Conservation (phyloP, 2,113 vertebrate species). For the Pseudopodoces humilis region DNA sequence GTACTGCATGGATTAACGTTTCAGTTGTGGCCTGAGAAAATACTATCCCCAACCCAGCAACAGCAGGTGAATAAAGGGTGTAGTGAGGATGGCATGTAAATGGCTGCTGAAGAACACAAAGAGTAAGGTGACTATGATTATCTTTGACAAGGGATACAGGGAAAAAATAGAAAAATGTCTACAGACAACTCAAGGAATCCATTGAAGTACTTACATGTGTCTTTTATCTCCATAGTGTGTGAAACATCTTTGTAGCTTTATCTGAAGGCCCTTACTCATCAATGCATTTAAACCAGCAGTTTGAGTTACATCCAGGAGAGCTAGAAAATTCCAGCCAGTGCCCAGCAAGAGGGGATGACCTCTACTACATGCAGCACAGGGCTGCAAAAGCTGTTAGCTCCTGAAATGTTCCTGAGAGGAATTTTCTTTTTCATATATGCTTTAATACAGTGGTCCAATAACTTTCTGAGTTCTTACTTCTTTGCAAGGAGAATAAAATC, state of each 20-base stretch:
- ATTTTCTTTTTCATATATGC: background rate
- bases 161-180: background rate
- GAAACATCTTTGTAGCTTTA: background rate
- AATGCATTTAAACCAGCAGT: background rate
- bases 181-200: background rate
- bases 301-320: background rate
- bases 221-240: background rate
- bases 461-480: background rate
- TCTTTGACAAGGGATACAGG: background rate
- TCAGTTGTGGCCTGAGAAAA: conserved; percentile 24
- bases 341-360: background rate
- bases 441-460: background rate
- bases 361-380: background rate
- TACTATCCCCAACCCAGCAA: conserved; percentile 1
- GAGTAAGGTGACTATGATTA: background rate
- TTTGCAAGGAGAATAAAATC: background rate
- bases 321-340: background rate
- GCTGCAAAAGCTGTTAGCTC: background rate
- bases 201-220: background rate
- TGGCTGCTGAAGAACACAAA: background rate
- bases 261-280: background rate
- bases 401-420: background rate
- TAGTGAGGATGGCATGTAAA: background rate
- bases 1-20: conserved; percentile 41
- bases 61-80: background rate